phyloP scores from a whole-genome alignment of 2,888 invertebrate genomes.

The Lathronympha strigana region DNA sequence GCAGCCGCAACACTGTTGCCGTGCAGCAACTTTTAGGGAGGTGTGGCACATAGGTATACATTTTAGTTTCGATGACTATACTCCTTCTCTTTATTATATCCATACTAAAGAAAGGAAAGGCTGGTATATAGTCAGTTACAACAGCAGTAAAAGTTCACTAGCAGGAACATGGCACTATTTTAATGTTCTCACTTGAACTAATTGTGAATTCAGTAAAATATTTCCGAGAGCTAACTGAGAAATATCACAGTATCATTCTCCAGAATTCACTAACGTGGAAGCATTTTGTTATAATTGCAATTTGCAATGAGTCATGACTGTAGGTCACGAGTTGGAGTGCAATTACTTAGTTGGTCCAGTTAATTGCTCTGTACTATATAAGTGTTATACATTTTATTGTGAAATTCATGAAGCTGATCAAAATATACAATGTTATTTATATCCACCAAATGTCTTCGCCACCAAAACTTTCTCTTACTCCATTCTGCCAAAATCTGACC shows the following conservation, averaged over 20 bases:
- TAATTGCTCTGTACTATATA: not conserved
- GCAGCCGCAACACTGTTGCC: no score
- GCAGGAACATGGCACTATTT: slow-evolving; percentile 14
- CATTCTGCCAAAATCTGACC: not conserved
- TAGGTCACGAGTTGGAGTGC: slow-evolving; percentile 1
- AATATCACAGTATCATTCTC: slow-evolving; percentile 21
- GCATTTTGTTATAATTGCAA: slow-evolving; percentile 30
- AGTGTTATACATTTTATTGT: not conserved
- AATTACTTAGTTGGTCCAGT: slow-evolving; percentile 2
- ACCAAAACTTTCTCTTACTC: no score
- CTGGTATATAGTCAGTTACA: not conserved
- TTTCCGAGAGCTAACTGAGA: slow-evolving; percentile 6
- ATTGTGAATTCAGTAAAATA: slow-evolving; percentile 12
- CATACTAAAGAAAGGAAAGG: not conserved
- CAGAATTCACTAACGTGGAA: slow-evolving; percentile 16
- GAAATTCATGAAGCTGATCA: no score
- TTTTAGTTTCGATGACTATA: no score
- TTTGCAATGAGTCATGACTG: slow-evolving; percentile 8
- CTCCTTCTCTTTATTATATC: not conserved
- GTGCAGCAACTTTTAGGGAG: no score
- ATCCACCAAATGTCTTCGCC: no score
- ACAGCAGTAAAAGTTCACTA: slow-evolving; percentile 1
- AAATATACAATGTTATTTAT: no score
- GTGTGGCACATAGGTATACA: no score
- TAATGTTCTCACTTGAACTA: slow-evolving; percentile 19